Conservation (phyloP, 2,113 vertebrate genomes). For the Apistogramma diplotaenia region DNA sequence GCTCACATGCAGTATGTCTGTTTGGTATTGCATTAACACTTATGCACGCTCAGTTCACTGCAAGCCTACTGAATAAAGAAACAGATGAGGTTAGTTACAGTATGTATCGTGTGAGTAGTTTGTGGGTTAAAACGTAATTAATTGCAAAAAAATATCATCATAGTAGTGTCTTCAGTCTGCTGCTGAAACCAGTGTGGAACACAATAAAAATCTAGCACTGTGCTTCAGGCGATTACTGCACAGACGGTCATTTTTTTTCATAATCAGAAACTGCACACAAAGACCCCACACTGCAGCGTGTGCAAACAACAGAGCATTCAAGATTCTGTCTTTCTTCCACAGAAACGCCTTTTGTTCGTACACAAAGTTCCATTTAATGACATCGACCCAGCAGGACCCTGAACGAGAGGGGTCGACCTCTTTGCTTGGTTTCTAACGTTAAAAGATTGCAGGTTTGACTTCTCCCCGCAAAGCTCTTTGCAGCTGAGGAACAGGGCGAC, state of each 20-base stretch:
- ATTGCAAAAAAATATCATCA: not conserved
- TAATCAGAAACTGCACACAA: not conserved
- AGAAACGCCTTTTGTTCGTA: slow-evolving; percentile 10
- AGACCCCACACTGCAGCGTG: not conserved
- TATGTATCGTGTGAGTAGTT: not conserved
- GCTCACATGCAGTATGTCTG: not conserved
- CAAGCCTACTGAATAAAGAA: not conserved
- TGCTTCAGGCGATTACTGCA: not conserved
- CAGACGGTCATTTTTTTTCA: not conserved
- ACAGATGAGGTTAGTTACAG: not conserved
- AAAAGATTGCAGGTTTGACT: slow-evolving; percentile 47
- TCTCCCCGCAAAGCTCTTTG: slow-evolving; percentile 31
- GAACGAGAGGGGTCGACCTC: not conserved
- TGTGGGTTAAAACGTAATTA: not conserved
- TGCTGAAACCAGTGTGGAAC: not conserved
- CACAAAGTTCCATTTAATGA: slow-evolving; percentile 25
- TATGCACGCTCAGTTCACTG: not conserved
- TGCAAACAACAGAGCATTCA: not conserved
- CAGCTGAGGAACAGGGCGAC: slow-evolving; percentile 46
- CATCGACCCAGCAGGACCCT: slow-evolving; percentile 26
- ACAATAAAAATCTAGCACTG: not conserved
- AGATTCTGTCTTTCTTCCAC: not conserved
- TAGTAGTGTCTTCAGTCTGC: not conserved
- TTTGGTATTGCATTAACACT: not conserved
- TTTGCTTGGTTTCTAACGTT: slow-evolving; percentile 35